phyloP scores from a whole-genome alignment of 2,888 invertebrate species.

The Eristalinus aeneus region DNA sequence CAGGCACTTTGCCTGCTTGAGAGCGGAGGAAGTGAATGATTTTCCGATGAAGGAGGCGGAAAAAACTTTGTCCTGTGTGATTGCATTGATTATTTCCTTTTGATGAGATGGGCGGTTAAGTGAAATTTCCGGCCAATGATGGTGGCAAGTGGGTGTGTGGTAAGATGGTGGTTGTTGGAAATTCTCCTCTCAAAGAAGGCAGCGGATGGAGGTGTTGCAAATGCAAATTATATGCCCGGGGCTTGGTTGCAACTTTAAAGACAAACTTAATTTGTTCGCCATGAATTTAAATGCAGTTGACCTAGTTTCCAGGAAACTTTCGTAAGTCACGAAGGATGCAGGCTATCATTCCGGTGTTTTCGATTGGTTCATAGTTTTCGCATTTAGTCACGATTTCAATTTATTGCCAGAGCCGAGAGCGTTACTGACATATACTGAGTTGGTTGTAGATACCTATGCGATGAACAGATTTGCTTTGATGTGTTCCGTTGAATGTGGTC shows the following conservation, averaged over 20 bases:
- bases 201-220: not conserved
- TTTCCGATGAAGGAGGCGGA: constrained; percentile 49
- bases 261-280: not conserved
- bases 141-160: constrained; percentile 31
- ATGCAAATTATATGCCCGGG: not conserved
- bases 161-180: not conserved
- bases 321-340: not conserved
- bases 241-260: not conserved
- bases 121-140: constrained; percentile 62
- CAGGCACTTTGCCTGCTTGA: not conserved
- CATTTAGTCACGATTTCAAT: not conserved
- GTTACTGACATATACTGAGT: too few species aligned
- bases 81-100: constrained; percentile 65
- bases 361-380: not conserved
- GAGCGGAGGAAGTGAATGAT: constrained; percentile 33
- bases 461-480: too few species aligned
- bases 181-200: not conserved
- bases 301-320: not conserved
- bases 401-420: not conserved
- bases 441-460: too few species aligned
- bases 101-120: constrained; percentile 59
- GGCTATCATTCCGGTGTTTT: not conserved
- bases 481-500: too few species aligned
- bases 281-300: not conserved
- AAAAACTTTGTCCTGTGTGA: constrained; percentile 57